A percentile compares a stretch with the other conserved stretches of the same genome.
Evolutionary conservation across 2,797 vertebrate species (phyloP).

Genomic region (Steatocranus sp.): DNA sequence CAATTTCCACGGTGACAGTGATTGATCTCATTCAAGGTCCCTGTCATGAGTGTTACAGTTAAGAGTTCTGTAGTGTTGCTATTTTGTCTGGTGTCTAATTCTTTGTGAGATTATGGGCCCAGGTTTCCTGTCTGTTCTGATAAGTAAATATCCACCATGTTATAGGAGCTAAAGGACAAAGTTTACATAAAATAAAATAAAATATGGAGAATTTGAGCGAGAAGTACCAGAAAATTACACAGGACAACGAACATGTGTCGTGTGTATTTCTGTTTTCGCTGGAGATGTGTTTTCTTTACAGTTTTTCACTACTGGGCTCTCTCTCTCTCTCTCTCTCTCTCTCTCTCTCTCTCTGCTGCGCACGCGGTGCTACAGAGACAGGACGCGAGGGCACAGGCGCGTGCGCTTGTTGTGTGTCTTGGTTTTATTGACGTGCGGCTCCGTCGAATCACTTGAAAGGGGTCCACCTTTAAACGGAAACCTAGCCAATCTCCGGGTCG

Average conservation of each 20-base stretch:
- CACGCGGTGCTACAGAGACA: background rate
- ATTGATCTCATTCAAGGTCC: background rate
- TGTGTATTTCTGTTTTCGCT: background rate
- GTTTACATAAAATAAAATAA: background rate
- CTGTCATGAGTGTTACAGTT: background rate
- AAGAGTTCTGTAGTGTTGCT: background rate
- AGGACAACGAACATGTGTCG: background rate
- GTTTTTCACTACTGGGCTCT: background rate
- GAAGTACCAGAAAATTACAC: background rate
- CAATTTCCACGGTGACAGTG: background rate
- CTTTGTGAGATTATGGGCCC: background rate
- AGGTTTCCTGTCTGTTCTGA: background rate
- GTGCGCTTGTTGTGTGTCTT: background rate
- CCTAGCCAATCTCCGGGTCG: constrained; percentile 33
- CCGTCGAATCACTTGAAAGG: constrained; percentile 41
- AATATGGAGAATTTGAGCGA: background rate
- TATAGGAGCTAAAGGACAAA: background rate
- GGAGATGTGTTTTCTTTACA: background rate
- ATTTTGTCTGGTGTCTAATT: background rate
- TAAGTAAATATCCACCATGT: background rate
- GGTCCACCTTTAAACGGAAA: background rate
- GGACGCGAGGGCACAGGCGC: constrained; percentile 1
- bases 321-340: background rate
- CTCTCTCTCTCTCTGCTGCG: background rate
- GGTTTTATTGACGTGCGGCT: constrained; percentile 28